Evolutionary conservation across 1,140 invertebrate species (phyloP).

Genomic region (Argopecten irradians): DNA sequence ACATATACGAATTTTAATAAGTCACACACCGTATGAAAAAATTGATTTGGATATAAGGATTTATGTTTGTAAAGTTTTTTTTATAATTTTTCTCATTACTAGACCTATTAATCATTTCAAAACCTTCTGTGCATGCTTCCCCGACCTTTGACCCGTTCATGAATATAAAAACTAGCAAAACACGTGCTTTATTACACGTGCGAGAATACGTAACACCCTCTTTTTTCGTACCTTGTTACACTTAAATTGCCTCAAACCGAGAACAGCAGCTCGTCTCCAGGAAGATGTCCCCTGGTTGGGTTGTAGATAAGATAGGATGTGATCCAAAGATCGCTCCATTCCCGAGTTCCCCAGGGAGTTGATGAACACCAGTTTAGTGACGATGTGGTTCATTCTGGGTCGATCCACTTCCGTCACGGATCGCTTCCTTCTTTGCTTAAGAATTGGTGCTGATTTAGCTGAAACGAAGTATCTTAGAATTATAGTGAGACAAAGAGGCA

Average conservation of each 20-base stretch:
- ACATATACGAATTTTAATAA: too few relatives aligned
- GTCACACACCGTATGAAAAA: too few relatives aligned
- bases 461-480: not conserved
- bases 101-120: too few relatives aligned
- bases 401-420: not conserved
- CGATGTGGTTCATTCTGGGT: not conserved
- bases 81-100: too few relatives aligned
- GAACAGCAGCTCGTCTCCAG: not conserved
- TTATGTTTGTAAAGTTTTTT: too few relatives aligned
- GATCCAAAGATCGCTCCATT: not conserved
- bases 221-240: conserved; percentile 1
- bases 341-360: not conserved
- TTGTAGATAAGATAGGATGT: not conserved
- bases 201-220: too few relatives aligned
- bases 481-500: too few relatives aligned
- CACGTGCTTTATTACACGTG: too few relatives aligned
- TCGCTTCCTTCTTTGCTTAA: conserved; percentile 34
- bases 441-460: conserved; percentile 31
- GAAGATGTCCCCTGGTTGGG: not conserved
- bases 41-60: too few relatives aligned
- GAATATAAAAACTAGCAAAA: too few relatives aligned
- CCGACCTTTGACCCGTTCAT: too few relatives aligned
- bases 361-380: not conserved
- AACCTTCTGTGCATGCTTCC: too few relatives aligned
- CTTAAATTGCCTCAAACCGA: not conserved